Base-by-base conservation (phyloP, 2,888 invertebrate genomes). In the Clunio marinus region DNA sequence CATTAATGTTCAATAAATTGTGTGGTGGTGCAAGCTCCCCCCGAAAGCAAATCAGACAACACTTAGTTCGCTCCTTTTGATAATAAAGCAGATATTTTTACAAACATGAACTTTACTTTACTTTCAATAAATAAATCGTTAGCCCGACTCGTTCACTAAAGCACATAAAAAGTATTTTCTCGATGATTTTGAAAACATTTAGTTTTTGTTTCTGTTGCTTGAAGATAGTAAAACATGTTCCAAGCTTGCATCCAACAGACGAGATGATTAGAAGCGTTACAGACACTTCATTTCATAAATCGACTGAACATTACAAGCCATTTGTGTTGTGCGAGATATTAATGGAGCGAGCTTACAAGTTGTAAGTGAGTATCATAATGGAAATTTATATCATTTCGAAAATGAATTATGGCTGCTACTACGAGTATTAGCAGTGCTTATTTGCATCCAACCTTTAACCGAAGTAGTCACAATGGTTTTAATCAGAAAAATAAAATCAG, bases 31-130 rank as follows among this genome's bases (percentile, higher is more conserved):
- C 28, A 32, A 51, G 13, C 25, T 27, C 17, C 22, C 20, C 32
- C 66, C 66, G 66, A 66, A 66, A 66, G 66, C 66, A 35, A 55
- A 66, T 32, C 66, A 66, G 66, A 66, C 66, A 66, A 66, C 51
- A 28, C 65, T 35, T 27, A 10, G 62, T 3, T 41, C 20, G 17
- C 32, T 24, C 22, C 32, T 62, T 62, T 62, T 66, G 66, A 66
- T 66, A 55, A 66, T 66, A 66, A 46, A 55, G 27, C 51, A 57
- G 57, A 24, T 13, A 51, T 46, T 63, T 22, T 37, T 35, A 32
- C 62, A 62, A 27, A 63, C 63, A 63, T 46, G 45, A 63, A 63
- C 63, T 46, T 63, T 63, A 63, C 63, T 46, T 63, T 63, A 63
- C 45, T 63, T 41, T 15, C 37, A 41, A 41, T 62, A 35, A 35